Evolutionary conservation across 2,888 invertebrate genomes (phyloP).

Genomic region (Eristalinus sepulchralis): DNA sequence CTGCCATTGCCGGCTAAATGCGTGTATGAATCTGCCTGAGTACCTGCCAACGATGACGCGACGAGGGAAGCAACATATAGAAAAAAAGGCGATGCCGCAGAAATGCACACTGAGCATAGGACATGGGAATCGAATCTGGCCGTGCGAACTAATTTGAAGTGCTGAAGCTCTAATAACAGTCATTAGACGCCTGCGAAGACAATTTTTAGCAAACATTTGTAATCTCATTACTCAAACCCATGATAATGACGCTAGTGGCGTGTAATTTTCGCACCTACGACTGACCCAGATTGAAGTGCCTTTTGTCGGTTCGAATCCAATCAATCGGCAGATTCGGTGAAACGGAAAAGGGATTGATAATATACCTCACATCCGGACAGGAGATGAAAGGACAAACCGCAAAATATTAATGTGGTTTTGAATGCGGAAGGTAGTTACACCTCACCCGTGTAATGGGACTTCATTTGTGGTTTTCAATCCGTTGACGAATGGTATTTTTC

Average conservation of each 20-base stretch:
- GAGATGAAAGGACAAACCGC: constrained; percentile 68
- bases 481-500: neutral
- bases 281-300: constrained; percentile 49
- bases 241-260: constrained; percentile 47
- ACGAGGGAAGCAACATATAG: neutral
- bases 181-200: constrained; percentile 49
- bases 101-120: constrained; percentile 5
- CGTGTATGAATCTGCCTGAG: neutral
- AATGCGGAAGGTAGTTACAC: neutral
- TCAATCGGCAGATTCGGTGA: constrained; percentile 13
- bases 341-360: constrained; percentile 36
- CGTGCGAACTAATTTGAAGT: constrained; percentile 45
- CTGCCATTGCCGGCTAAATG: constrained; percentile 5
- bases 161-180: constrained; percentile 62
- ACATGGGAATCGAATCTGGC: constrained; percentile 43
- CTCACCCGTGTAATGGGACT: neutral
- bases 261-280: constrained; percentile 69
- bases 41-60: constrained; percentile 32
- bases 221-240: constrained; percentile 63
- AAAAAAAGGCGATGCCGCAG: constrained; percentile 38
- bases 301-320: constrained; percentile 3
- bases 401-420: constrained; percentile 8
- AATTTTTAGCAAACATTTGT: constrained; percentile 69
- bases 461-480: neutral
- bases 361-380: constrained; percentile 58